Percentiles rank a stretch among this genome's conserved stretches.
These are phyloP conservation scores for Lepisosteus osseus DNA, from an alignment of 2,113 vertebrate species.

Conservation along the genomic window DNA sequence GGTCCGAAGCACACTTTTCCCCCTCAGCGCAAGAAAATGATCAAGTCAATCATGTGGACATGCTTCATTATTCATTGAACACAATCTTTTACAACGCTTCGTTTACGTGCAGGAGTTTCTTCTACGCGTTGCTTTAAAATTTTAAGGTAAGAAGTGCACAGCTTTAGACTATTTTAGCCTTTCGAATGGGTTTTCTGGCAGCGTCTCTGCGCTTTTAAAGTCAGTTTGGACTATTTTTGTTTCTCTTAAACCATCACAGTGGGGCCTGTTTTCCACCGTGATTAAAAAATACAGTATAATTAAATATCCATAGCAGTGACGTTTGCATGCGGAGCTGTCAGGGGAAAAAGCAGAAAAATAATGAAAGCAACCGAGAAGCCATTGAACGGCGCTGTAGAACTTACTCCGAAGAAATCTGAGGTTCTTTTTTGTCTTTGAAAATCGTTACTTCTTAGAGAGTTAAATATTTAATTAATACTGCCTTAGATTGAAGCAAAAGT, in stretches of 20 bases:
- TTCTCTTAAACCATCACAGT: constrained; percentile 66
- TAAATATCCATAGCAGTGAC: constrained; percentile 83
- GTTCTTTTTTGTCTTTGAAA: constrained; percentile 13
- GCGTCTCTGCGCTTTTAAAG: constrained; percentile 60
- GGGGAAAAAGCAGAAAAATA: constrained; percentile 59
- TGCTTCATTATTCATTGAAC: constrained; percentile 93
- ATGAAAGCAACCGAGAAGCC: constrained; percentile 61
- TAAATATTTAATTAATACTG: constrained; percentile 17
- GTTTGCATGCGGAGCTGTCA: constrained; percentile 76
- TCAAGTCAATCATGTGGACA: constrained; percentile 94
- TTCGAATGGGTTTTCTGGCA: constrained; percentile 39
- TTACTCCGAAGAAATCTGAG: constrained; percentile 58
- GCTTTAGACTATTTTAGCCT: constrained; percentile 48
- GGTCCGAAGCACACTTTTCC: constrained; percentile 84
- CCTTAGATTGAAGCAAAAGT: constrained; percentile 17
- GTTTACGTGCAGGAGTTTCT: constrained; percentile 83
- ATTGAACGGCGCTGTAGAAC: constrained; percentile 70
- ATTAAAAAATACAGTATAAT: constrained; percentile 87
- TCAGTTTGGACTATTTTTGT: constrained; percentile 70
- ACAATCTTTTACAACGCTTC: constrained; percentile 84
- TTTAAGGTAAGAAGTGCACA: constrained; percentile 85
- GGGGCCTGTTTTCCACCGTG: constrained; percentile 76
- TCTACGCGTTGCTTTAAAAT: constrained; percentile 71
- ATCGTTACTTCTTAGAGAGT: constrained; percentile 12
- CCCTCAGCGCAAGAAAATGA: constrained; percentile 83